A percentile compares a stretch with the other conserved stretches of the same genome.
These are phyloP conservation scores for Leptinotarsa haldemani DNA, from an alignment of 2,888 invertebrate species.

Conservation along the genomic window DNA sequence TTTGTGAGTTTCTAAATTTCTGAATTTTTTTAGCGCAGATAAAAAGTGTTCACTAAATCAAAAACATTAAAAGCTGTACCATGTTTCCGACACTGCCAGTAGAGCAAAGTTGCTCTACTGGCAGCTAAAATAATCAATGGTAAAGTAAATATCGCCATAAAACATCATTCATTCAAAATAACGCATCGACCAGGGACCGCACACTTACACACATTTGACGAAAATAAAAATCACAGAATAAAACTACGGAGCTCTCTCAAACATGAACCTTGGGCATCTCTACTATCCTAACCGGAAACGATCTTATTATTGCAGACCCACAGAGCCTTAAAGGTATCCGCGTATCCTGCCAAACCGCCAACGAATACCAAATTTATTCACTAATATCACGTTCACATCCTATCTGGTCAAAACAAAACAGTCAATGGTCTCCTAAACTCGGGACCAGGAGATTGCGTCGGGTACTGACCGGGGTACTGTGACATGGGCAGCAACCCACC, in stretches of 20 bases:
- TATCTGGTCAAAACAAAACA: constrained; percentile 86
- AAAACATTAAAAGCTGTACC: too few species aligned
- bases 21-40: too few species aligned
- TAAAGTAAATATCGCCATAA: constrained; percentile 6
- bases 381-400: constrained; percentile 58
- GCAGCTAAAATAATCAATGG: too few species aligned
- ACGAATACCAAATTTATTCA: constrained; percentile 33
- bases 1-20: too few species aligned
- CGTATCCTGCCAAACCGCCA: constrained; percentile 35
- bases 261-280: neutral
- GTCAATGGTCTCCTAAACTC: constrained; percentile 82
- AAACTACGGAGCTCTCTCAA: neutral
- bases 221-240: constrained; percentile 15
- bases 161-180: neutral
- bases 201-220: neutral
- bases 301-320: neutral
- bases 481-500: constrained; percentile 74
- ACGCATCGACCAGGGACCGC: neutral
- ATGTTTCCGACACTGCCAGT: too few species aligned
- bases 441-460: constrained; percentile 71
- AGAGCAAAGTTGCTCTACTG: too few species aligned
- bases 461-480: constrained; percentile 72
- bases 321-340: neutral
- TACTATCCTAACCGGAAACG: neutral
- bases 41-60: too few species aligned